phyloP scores from a whole-genome alignment of 2,888 invertebrate species.

The Corbicula japonica region DNA sequence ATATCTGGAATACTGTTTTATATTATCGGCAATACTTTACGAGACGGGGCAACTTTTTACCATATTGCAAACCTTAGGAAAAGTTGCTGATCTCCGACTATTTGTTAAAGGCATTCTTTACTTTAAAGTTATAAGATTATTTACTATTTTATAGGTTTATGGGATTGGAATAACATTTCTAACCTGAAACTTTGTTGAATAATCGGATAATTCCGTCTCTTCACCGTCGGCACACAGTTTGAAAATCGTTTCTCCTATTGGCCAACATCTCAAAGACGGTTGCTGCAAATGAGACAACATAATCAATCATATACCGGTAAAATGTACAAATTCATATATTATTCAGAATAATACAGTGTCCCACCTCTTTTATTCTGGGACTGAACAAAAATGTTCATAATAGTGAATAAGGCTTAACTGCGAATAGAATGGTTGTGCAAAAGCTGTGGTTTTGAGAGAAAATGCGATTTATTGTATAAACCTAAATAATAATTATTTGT shows the following conservation, averaged over 20 bases:
- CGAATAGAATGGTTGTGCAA: not conserved
- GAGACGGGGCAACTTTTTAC: not conserved
- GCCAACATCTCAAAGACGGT: conserved; percentile 13
- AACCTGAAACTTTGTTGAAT: not conserved
- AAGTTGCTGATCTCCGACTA: not conserved
- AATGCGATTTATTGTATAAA: not conserved
- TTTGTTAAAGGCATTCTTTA: not conserved
- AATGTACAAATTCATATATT: no score
- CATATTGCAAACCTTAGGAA: not conserved
- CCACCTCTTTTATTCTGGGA: no score
- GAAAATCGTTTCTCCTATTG: conserved; percentile 10
- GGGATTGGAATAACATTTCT: not conserved
- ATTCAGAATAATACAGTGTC: no score
- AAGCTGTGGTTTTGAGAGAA: not conserved
- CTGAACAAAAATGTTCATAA: not conserved
- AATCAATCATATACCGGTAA: not conserved
- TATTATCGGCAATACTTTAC: no score
- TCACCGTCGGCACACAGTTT: conserved; percentile 34
- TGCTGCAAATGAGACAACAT: not conserved
- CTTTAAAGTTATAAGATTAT: not conserved
- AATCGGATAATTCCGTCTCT: not conserved
- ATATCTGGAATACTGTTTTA: no score
- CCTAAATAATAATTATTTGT: no score
- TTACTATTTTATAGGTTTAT: not conserved
- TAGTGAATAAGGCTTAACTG: not conserved